Base-by-base conservation (phyloP, 1,140 invertebrate genomes). In the Rhyacophila brunnea region DNA sequence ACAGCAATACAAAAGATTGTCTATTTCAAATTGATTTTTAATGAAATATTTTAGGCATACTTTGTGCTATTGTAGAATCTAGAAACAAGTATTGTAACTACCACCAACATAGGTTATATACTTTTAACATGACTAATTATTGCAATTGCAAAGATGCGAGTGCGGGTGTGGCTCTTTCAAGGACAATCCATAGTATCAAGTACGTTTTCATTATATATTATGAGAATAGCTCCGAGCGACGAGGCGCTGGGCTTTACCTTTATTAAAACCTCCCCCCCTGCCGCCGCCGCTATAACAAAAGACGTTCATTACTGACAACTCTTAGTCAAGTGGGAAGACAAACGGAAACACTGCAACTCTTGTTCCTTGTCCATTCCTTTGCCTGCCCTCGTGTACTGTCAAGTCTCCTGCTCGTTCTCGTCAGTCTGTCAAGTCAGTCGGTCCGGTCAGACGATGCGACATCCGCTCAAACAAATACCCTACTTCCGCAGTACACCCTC, bases 251-350 rank as follows among this genome's bases (percentile, higher is more conserved):
- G 85, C 87, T 87, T 89, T 89, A 90, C 88, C 88, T 90, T 90
- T 90, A 82, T 88, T 89, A 87, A 82, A 90, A 88, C 85, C 87
- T 86, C 87, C 87, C 83, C 84, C 84, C 81, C 84, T 85, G 84
- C 84, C 85, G 85, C 88, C 85, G 86, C 87, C 87, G 87, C 87
- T 89, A 89, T 87, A 89, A 88, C 84, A 88, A 87, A 87, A 84
- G 87, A 84, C 78, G 78, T 83, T 84, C 82, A 84, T 81, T 85
- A 84, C 80, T 83, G 78, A 78, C 80, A 80, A 81, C 82, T 78
- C 79, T 78, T 81, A 82, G 77, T 80, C 81, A 81, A 28, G 23
- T 28, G 23, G 23, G 74, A 78, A 77, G 77, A 78, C 74, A 80
- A 73, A 76, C 79, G 76, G 74, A 81, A 40, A 43, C 50, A 42